Conservation (phyloP, 30 jellyfish, hydroid and myxozoan genomes). For the Chironex yamaguchii region DNA sequence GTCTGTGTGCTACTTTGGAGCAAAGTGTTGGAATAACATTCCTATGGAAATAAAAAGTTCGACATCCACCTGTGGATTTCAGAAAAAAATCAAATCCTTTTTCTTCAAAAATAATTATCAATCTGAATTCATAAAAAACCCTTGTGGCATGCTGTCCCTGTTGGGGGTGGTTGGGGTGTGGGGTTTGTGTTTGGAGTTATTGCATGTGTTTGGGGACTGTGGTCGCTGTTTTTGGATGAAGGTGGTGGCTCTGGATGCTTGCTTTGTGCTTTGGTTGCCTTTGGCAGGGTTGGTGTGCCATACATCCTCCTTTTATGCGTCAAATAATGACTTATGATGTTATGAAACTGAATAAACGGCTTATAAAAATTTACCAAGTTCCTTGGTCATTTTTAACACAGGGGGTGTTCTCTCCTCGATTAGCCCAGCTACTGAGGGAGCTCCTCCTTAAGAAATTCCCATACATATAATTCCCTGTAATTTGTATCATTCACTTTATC, state of each 20-base stretch:
- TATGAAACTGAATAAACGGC: too few relatives aligned
- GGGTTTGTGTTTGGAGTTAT: too few relatives aligned
- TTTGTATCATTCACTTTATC: too few relatives aligned
- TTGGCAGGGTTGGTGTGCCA: not conserved
- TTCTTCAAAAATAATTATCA: not conserved
- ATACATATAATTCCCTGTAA: not conserved
- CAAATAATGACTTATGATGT: too few relatives aligned
- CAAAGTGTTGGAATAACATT: conserved; percentile 47
- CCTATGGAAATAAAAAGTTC: not conserved
- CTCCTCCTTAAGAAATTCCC: not conserved
- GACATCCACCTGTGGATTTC: not conserved
- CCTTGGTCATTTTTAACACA: not conserved
- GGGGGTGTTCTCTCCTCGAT: not conserved
- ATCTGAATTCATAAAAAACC: not conserved
- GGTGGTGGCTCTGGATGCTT: too few relatives aligned
- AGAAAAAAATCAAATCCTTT: not conserved
- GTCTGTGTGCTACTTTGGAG: conserved; percentile 50
- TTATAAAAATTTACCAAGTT: not conserved
- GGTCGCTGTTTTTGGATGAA: too few relatives aligned
- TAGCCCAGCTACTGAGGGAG: not conserved
- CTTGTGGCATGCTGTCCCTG: too few relatives aligned
- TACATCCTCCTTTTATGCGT: not conserved
- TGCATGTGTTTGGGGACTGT: too few relatives aligned
- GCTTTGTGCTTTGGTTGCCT: too few relatives aligned
- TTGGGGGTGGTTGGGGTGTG: too few relatives aligned